phyloP scores from a whole-genome alignment of 1,140 invertebrate genomes.

The Leptinotarsa lineolata region DNA sequence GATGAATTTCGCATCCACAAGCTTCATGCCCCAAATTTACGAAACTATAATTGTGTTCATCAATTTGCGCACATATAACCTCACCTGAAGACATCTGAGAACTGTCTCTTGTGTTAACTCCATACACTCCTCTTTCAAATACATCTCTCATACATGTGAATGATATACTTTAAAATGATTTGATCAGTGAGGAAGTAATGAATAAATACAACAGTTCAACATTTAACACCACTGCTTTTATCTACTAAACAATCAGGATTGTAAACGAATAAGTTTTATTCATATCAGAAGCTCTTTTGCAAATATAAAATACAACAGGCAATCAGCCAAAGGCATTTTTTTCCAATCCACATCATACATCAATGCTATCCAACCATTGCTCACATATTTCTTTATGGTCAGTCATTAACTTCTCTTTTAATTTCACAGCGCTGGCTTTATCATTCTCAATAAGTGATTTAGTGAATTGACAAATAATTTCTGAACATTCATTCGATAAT shows the following conservation, averaged over 20 bases:
- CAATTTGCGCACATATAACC: too few species aligned
- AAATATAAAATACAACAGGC: neutral
- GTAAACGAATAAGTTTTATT: neutral
- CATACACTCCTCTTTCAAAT: too few species aligned
- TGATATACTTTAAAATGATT: too few species aligned
- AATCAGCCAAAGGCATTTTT: neutral
- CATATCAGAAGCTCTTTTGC: neutral
- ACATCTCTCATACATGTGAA: too few species aligned
- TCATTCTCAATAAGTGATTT: slow-evolving; percentile 14
- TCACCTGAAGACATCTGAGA: too few species aligned
- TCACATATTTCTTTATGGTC: slow-evolving; percentile 34
- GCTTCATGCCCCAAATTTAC: too few species aligned
- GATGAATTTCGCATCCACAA: too few species aligned
- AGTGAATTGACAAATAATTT: slow-evolving; percentile 26
- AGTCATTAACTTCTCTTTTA: slow-evolving; percentile 27
- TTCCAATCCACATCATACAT: slow-evolving; percentile 1
- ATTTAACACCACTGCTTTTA: too few species aligned
- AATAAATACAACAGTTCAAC: too few species aligned
- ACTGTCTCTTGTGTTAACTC: too few species aligned
- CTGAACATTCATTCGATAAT: slow-evolving; percentile 33
- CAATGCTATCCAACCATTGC: slow-evolving; percentile 30
- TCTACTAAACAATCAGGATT: neutral
- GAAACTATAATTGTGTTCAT: too few species aligned
- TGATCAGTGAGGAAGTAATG: too few species aligned
- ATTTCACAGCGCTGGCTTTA: slow-evolving; percentile 22